These are phyloP conservation scores for Pygmarrhopalites habei DNA, from an alignment of 1,140 invertebrate species.

Conservation along the genomic window DNA sequence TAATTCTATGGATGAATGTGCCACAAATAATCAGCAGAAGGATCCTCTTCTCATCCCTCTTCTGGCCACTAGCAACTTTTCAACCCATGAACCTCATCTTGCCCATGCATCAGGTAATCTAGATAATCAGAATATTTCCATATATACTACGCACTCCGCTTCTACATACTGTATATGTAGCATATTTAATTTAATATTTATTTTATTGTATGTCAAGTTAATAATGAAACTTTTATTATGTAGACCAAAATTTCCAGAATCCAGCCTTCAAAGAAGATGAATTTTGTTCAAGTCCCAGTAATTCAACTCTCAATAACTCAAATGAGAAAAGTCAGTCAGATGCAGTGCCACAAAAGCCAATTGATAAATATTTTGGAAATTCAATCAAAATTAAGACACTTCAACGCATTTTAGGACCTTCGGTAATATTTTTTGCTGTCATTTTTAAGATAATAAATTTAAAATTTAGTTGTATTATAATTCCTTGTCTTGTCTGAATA, in stretches of 20 bases:
- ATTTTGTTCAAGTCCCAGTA: background rate
- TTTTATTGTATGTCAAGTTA: background rate
- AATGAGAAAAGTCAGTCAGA: background rate
- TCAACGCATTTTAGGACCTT: conserved; percentile 33
- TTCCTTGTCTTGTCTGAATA: conserved; percentile 10
- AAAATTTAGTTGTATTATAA: background rate
- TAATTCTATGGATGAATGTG: background rate
- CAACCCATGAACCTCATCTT: background rate
- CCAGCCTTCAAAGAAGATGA: background rate
- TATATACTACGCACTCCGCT: too few species aligned
- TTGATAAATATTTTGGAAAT: background rate
- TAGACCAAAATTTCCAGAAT: background rate
- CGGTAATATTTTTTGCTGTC: conserved; percentile 26
- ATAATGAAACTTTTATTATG: too few species aligned
- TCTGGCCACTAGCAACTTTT: background rate
- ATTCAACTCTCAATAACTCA: background rate
- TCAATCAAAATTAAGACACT: conserved; percentile 35
- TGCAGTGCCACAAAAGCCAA: background rate
- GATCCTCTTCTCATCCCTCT: background rate
- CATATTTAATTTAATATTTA: background rate
- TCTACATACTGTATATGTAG: too few species aligned
- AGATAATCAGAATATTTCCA: background rate
- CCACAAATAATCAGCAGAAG: background rate
- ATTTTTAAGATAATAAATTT: background rate
- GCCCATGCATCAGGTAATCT: background rate